Conservation (phyloP, 2,888 invertebrate species). For the Thyatira batis region DNA sequence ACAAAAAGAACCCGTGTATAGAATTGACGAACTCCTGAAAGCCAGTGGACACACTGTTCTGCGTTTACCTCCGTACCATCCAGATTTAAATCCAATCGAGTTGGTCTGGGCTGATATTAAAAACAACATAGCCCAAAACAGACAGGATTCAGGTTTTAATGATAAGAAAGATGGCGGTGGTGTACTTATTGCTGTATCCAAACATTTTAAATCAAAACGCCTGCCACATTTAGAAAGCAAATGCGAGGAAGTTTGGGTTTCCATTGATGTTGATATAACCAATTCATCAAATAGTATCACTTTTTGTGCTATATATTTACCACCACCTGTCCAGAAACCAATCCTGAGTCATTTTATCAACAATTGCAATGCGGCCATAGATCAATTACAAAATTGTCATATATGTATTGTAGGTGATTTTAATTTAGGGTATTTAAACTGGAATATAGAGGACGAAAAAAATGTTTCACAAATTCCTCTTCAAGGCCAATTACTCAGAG, state of each 20-base stretch:
- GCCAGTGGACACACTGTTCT: no score
- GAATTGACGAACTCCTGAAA: no score
- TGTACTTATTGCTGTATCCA: neutral
- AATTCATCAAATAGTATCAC: no score
- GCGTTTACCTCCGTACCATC: no score
- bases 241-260: neutral
- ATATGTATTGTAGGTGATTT: neutral
- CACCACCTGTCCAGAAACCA: neutral
- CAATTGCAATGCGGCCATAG: neutral
- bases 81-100: no score
- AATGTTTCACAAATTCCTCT: no score
- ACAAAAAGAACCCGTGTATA: no score
- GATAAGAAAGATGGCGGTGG: neutral
- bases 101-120: no score
- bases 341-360: neutral
- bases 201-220: neutral
- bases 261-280: no score
- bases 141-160: neutral
- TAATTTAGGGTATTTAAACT: neutral
- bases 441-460: no score
- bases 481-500: no score
- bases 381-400: neutral
- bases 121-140: no score
- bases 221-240: neutral
- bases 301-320: neutral